These are phyloP conservation scores for Pheosia tremula DNA, from an alignment of 2,888 invertebrate genomes.

Conservation along the genomic window DNA sequence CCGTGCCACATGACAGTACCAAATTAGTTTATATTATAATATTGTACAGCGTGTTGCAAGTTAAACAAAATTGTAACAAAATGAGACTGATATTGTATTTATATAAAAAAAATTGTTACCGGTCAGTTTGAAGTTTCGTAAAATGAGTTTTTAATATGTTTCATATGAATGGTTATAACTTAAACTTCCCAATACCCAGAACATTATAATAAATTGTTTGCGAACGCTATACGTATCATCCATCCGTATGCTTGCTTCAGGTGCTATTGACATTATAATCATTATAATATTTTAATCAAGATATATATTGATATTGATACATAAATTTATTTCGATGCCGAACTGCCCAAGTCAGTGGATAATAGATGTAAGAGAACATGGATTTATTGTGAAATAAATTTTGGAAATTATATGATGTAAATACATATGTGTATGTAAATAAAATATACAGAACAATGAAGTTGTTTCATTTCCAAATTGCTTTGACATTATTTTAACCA, in stretches of 20 bases:
- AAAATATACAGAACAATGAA: constrained; percentile 55
- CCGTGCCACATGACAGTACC: constrained; percentile 24
- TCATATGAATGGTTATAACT: constrained; percentile 13
- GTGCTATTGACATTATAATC: constrained; percentile 52
- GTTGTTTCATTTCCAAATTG: constrained; percentile 23
- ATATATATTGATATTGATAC: constrained; percentile 23
- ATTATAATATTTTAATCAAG: constrained; percentile 16
- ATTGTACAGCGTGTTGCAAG: constrained; percentile 38
- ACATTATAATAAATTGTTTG: constrained; percentile 10
- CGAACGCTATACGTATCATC: constrained; percentile 50
- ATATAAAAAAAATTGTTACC: constrained; percentile 51
- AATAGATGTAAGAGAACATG: constrained; percentile 27
- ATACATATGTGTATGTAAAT: constrained; percentile 72
- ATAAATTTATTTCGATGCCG: constrained; percentile 36
- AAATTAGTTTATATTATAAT: constrained; percentile 10
- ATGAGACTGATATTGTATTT: constrained; percentile 76
- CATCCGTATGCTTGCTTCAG: constrained; percentile 67
- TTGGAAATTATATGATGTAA: constrained; percentile 71
- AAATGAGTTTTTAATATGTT: constrained; percentile 35
- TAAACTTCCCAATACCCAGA: constrained; percentile 22
- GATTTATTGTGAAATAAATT: constrained; percentile 39
- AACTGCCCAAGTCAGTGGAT: constrained; percentile 45
- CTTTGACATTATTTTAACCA: too few species aligned
- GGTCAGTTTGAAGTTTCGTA: constrained; percentile 45
- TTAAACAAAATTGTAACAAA: constrained; percentile 52